A percentile compares a stretch with the other conserved stretches of the same genome.
Evolutionary conservation across 2,113 vertebrate genomes (phyloP).

Genomic region (Tympanuchus pallidicinctus): DNA sequence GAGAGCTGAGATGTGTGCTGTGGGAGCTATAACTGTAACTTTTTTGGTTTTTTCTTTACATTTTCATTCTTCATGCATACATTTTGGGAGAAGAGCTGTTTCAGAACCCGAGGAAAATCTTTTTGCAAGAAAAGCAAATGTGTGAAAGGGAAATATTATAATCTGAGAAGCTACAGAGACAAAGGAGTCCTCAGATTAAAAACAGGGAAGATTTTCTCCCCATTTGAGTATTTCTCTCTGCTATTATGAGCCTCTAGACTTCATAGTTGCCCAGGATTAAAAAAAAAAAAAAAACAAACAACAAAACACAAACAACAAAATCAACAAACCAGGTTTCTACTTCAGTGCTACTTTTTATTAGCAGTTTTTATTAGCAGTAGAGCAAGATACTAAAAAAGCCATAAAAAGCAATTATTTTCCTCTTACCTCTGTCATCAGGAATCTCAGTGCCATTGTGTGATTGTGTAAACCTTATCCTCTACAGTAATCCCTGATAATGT

Average conservation of each 20-base stretch:
- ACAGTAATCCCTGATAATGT: neutral
- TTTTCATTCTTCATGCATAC: neutral
- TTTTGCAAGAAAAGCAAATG: neutral
- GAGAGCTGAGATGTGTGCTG: neutral
- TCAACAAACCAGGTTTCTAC: neutral
- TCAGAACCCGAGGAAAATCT: neutral
- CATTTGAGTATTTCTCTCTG: neutral
- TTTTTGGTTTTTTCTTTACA: neutral
- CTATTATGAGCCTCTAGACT: neutral
- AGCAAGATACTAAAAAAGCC: neutral
- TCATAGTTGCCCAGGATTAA: neutral
- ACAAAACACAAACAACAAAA: too few species aligned
- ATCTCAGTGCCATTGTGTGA: neutral
- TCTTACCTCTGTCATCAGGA: neutral
- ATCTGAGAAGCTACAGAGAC: neutral
- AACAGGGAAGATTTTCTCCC: neutral
- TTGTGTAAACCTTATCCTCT: neutral
- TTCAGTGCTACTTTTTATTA: neutral
- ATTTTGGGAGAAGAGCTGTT: slow-evolving; percentile 4
- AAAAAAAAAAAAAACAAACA: neutral
- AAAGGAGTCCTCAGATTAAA: neutral
- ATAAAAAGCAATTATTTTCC: neutral
- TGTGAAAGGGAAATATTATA: neutral
- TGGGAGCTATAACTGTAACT: neutral
- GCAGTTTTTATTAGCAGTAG: neutral